These are phyloP conservation scores for Micronycteris hirsuta DNA, from an alignment of 2,113 vertebrate genomes.

Conservation along the genomic window DNA sequence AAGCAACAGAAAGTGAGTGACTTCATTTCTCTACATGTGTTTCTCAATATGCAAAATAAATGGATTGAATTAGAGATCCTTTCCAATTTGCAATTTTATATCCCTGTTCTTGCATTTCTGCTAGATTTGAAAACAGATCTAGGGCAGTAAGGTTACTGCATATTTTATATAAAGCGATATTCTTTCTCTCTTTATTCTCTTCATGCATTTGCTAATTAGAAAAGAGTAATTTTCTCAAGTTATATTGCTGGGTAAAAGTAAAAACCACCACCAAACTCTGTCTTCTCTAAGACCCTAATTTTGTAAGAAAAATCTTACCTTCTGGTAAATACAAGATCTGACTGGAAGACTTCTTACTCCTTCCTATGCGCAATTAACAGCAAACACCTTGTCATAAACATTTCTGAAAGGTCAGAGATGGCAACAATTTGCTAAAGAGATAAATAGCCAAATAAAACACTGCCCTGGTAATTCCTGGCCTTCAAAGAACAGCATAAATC, in stretches of 20 bases:
- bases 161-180: not conserved
- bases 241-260: not conserved
- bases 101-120: constrained; percentile 7
- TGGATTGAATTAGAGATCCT: not conserved
- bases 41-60: not conserved
- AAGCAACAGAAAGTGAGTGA: not conserved
- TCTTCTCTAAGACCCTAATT: constrained; percentile 18
- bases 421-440: constrained; percentile 82
- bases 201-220: constrained; percentile 18
- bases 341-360: constrained; percentile 23
- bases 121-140: not conserved
- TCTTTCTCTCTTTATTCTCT: not conserved
- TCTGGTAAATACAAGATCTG: not conserved
- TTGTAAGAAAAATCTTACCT: constrained; percentile 41
- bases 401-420: constrained; percentile 87
- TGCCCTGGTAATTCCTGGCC: constrained; percentile 78
- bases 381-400: constrained; percentile 78
- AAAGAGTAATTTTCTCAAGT: not conserved
- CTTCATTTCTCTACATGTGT: not conserved
- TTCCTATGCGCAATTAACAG: constrained; percentile 70
- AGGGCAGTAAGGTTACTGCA: not conserved
- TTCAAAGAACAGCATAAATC: constrained; percentile 72
- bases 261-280: not conserved
- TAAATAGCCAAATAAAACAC: constrained; percentile 83
- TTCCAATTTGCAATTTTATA: not conserved